These are phyloP conservation scores for Oxyruncus cristatus DNA, from an alignment of 2,113 vertebrate genomes.

Conservation along the genomic window DNA sequence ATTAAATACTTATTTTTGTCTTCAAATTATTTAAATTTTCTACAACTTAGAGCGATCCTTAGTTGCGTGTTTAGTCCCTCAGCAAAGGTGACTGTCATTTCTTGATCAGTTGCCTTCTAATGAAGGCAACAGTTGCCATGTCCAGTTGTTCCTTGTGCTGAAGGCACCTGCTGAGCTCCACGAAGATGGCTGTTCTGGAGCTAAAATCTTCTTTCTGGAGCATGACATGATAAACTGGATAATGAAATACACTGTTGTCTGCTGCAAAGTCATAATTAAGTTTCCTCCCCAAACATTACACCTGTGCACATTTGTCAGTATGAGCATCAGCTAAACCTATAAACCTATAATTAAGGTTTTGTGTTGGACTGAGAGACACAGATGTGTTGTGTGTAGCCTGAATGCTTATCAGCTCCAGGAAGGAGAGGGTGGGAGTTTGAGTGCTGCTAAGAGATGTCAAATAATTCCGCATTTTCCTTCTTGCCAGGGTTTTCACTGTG, in stretches of 20 bases:
- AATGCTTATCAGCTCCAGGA: neutral
- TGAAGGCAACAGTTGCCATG: neutral
- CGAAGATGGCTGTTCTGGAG: neutral
- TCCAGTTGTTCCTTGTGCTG: neutral
- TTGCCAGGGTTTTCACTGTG: neutral
- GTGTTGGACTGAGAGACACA: neutral
- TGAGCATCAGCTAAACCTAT: neutral
- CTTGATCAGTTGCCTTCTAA: neutral
- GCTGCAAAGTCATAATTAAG: constrained; percentile 17
- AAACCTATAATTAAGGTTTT: neutral
- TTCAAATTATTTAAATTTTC: neutral
- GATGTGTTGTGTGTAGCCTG: neutral
- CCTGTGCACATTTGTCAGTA: constrained; percentile 5
- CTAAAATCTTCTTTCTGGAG: neutral
- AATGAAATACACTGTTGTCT: neutral
- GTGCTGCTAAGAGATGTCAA: neutral
- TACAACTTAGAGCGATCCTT: neutral
- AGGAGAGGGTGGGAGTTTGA: neutral
- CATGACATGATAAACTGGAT: neutral
- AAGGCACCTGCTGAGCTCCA: neutral
- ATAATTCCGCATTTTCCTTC: neutral
- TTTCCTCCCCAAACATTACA: constrained; percentile 33
- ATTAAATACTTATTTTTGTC: neutral
- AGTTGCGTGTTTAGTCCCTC: neutral
- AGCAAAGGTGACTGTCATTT: neutral